Evolutionary conservation across 2,888 invertebrate species (phyloP).

Genomic region (Eurytoma californica): DNA sequence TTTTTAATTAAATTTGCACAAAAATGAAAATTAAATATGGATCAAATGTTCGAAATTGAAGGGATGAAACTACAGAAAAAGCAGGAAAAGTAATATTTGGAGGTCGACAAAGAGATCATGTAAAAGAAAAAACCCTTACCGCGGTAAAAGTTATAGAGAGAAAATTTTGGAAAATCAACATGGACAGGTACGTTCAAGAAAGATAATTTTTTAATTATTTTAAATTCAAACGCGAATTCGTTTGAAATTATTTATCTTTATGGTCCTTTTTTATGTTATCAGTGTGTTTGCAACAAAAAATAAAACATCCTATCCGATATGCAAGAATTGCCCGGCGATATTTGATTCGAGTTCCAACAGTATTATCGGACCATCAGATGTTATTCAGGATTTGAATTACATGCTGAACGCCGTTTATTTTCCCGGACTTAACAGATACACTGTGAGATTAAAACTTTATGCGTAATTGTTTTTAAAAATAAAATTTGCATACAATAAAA

Average conservation of each 20-base stretch:
- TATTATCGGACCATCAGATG: constrained; percentile 73
- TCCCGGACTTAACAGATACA: constrained; percentile 57
- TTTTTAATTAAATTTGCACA: not conserved
- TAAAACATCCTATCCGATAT: constrained; percentile 65
- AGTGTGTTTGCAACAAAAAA: constrained; percentile 13
- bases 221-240: no score
- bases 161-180: constrained; percentile 83
- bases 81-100: constrained; percentile 80
- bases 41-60: constrained; percentile 63
- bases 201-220: constrained; percentile 1
- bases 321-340: constrained; percentile 71
- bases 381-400: constrained; percentile 73
- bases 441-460: constrained; percentile 55
- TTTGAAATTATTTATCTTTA: no score
- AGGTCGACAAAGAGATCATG: constrained; percentile 80
- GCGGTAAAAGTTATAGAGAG: constrained; percentile 79
- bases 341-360: constrained; percentile 74
- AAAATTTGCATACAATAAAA: not conserved
- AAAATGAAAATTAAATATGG: no score
- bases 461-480: not conserved
- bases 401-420: constrained; percentile 70
- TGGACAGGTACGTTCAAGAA: constrained; percentile 77
- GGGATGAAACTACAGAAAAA: constrained; percentile 77
- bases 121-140: constrained; percentile 78
- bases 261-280: no score